Percentiles rank a stretch among this genome's conserved stretches.
phyloP scores from a whole-genome alignment of 2,888 invertebrate genomes.

The Pecten maximus region DNA sequence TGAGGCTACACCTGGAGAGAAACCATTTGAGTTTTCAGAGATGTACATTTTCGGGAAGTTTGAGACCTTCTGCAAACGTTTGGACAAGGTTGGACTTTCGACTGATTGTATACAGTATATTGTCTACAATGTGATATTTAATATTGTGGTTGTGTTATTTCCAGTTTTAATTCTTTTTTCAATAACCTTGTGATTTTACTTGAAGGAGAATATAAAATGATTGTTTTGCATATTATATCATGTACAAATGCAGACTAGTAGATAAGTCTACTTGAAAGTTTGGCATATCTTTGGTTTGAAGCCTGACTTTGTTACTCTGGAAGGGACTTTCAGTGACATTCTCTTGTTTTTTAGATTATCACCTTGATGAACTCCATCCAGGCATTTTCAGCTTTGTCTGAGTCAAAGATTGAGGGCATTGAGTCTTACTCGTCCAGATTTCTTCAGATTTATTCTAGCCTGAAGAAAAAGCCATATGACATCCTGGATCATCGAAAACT shows the following conservation, averaged over 20 bases:
- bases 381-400: constrained; percentile 89
- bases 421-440: constrained; percentile 89
- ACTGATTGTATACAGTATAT: too few relatives aligned
- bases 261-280: background rate
- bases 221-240: too few relatives aligned
- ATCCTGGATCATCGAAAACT: constrained; percentile 90
- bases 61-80: constrained; percentile 79
- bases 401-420: constrained; percentile 91
- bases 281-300: background rate
- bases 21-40: constrained; percentile 81
- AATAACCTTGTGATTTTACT: too few relatives aligned
- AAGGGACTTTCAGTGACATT: background rate
- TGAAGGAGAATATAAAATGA: too few relatives aligned
- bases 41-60: constrained; percentile 83
- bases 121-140: too few relatives aligned
- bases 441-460: constrained; percentile 86
- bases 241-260: too few relatives aligned
- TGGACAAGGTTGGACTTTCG: constrained; percentile 79
- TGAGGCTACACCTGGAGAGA: constrained; percentile 75
- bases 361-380: constrained; percentile 89
- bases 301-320: background rate
- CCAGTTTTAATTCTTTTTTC: too few relatives aligned
- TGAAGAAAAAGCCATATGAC: constrained; percentile 90
- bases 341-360: constrained; percentile 86
- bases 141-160: too few relatives aligned